Conservation (phyloP, 2,797 vertebrate species). For the Mormyrops attenuatus region DNA sequence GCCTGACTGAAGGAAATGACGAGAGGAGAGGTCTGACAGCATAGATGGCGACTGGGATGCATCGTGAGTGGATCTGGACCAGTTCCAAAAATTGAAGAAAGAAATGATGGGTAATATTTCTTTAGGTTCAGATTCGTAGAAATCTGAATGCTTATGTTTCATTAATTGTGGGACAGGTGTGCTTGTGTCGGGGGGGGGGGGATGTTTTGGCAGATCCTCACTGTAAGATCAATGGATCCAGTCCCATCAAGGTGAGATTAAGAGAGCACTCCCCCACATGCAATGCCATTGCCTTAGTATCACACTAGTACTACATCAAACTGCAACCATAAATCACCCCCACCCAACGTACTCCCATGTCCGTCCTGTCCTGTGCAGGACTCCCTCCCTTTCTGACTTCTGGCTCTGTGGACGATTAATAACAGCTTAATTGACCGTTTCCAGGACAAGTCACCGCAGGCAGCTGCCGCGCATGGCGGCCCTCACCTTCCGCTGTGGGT, state of each 20-base stretch:
- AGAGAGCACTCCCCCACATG: not conserved
- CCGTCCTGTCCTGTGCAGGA: not conserved
- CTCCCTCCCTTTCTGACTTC: constrained; percentile 27
- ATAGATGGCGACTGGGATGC: not conserved
- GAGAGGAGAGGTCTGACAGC: not conserved
- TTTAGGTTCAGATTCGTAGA: not conserved
- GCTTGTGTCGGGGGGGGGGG: not conserved
- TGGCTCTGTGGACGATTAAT: constrained; percentile 54
- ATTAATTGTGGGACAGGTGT: not conserved
- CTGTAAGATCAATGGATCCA: not conserved
- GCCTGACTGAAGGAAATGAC: not conserved
- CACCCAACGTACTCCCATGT: not conserved
- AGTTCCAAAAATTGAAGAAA: not conserved
- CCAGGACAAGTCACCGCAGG: constrained; percentile 48
- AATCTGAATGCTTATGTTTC: not conserved
- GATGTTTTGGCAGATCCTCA: not conserved
- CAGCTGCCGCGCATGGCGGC: not conserved
- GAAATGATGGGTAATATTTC: not conserved
- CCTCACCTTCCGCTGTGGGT: constrained; percentile 6
- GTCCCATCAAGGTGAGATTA: not conserved
- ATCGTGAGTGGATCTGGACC: not conserved
- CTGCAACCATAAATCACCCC: not conserved
- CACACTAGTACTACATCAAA: not conserved
- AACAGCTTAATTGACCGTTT: constrained; percentile 58
- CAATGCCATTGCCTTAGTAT: not conserved